Evolutionary conservation across 23 tunicate species (phyloP), one percentile per base, ranked within the genome.

Genomic region (Corella eumyota): DNA sequence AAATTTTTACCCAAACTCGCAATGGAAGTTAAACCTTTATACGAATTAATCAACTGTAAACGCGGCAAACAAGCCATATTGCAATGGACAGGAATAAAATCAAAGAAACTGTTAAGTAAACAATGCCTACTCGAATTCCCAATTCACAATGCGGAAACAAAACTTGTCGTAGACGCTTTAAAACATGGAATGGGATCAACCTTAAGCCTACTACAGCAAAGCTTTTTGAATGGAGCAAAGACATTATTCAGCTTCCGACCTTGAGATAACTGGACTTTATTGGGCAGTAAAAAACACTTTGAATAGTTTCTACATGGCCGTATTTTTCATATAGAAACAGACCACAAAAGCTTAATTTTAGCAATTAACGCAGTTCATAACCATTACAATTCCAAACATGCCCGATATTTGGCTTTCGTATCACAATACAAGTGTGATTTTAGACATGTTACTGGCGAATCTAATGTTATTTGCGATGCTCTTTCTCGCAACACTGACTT

Each of bases 181-280:
- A 22, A 11, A 7, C 15, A 11, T 20, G 58, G 21, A n/a, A 20
- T 20, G 21, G 58, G 58, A n/a, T 17, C 25, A n/a, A 53, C 58
- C 58, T 17, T 6, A 11, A 6, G 58, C 58, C 6, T 53, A 11
- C 22, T 53, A 19, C n/a, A 11, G 21, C 6, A n/a, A 22, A n/a
- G 25, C 25, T 11, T 53, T 53, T 22, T 11, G n/a, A 11, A 22
- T 6, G 7, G n/a, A 7, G 22, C 58, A 53, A 53, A 20, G 6
- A 15, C 15, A 53, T 6, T 53, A 53, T 53, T 53, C 58, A 11
- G 58, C 58, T 11, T 53, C n/a, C n/a, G 58, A 53, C n/a, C 19
- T 17, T 11, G 58, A 53, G n/a, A 17, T 53, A 6, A 17, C 22
- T 11, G 58, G 21, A 20, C 21, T 22, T 6, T 53, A 19, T 22